phyloP scores from a whole-genome alignment of 2,888 invertebrate genomes.

The Lochmaea crataegi region DNA sequence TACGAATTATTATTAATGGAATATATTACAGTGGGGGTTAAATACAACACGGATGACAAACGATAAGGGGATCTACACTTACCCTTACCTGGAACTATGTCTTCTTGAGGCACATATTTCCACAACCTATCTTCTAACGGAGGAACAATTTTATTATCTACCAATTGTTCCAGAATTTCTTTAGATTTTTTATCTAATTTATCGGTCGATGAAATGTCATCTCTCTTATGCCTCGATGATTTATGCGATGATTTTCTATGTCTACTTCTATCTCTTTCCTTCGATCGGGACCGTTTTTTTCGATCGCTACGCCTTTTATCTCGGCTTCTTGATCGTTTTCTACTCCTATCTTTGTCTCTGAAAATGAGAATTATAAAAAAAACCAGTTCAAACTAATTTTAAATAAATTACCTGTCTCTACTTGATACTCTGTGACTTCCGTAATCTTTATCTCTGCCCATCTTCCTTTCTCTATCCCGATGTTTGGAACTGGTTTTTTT shows the following conservation, averaged over 20 bases:
- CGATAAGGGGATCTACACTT: conserved; percentile 33
- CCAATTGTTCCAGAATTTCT: conserved; percentile 64
- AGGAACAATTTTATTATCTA: conserved; percentile 64
- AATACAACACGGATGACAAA: conserved; percentile 14
- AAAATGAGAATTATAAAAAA: neutral
- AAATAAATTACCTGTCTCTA: conserved; percentile 45
- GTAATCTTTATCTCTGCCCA: conserved; percentile 53
- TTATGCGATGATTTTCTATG: conserved; percentile 61
- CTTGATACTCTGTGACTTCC: conserved; percentile 52
- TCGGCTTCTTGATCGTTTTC: conserved; percentile 59
- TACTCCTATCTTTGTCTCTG: conserved; percentile 52
- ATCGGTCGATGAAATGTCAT: conserved; percentile 56
- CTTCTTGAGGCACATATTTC: conserved; percentile 67
- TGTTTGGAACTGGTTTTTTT: conserved; percentile 52
- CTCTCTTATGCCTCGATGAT: conserved; percentile 61
- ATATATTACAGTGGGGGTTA: no score
- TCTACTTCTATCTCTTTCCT: conserved; percentile 54
- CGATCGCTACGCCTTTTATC: conserved; percentile 50
- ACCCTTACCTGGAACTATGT: conserved; percentile 59
- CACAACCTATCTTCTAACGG: conserved; percentile 68
- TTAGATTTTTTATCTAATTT: conserved; percentile 64
- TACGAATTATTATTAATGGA: no score
- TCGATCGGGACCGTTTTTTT: conserved; percentile 45
- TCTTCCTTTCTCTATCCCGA: conserved; percentile 47
- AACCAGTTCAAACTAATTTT: no score